These are phyloP conservation scores for Phenacoccus solenopsis DNA, from an alignment of 1,140 invertebrate species.

Conservation along the genomic window DNA sequence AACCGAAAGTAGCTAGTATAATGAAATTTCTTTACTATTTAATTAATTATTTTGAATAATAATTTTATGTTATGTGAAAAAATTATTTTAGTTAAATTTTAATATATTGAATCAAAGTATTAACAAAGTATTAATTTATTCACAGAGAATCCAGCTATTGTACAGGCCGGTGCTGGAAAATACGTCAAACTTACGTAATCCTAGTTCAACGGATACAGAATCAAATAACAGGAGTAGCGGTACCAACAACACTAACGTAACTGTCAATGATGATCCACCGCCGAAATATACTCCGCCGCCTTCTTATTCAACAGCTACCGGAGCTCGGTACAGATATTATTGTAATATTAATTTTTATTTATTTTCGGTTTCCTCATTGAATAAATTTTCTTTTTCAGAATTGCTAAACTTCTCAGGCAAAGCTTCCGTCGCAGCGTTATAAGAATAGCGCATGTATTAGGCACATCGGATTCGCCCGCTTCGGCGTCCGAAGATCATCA, in stretches of 20 bases:
- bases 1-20: no score
- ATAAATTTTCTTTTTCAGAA: constrained; percentile 32
- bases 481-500: constrained; percentile 35
- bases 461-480: constrained; percentile 27
- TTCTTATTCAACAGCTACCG: constrained; percentile 80
- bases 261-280: constrained; percentile 59
- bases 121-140: constrained; percentile 22
- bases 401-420: constrained; percentile 63
- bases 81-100: no score
- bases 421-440: constrained; percentile 68
- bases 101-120: neutral
- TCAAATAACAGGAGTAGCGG: constrained; percentile 25
- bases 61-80: no score
- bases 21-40: no score
- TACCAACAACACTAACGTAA: neutral
- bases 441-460: constrained; percentile 40
- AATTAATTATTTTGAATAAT: no score
- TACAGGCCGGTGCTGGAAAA: constrained; percentile 48
- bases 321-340: constrained; percentile 38
- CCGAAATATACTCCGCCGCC: constrained; percentile 87
- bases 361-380: neutral
- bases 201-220: constrained; percentile 32
- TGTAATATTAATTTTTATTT: neutral
- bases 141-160: constrained; percentile 57
- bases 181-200: constrained; percentile 28